Conservation (phyloP, 2,797 vertebrate genomes). For the Iguana delicatissima region DNA sequence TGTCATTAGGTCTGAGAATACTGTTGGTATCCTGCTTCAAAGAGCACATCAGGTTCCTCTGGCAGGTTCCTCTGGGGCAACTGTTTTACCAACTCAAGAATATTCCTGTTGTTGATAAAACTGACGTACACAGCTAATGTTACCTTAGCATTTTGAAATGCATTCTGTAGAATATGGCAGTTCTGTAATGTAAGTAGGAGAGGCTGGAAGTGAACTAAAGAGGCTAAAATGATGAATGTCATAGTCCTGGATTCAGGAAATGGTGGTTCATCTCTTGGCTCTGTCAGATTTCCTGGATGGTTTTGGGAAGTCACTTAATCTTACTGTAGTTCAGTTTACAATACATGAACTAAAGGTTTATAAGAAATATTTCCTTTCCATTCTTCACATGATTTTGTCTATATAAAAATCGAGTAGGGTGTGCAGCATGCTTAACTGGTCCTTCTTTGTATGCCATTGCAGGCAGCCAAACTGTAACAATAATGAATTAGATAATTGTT, state of each 20-base stretch:
- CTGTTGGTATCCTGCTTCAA: neutral
- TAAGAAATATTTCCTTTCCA: constrained; percentile 9
- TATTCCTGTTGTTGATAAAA: neutral
- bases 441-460: neutral
- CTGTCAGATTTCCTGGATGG: constrained; percentile 11
- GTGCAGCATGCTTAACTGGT: neutral
- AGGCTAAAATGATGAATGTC: constrained; percentile 14
- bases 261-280: neutral
- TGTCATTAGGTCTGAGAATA: no score
- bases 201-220: neutral
- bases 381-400: constrained; percentile 14
- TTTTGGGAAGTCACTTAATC: constrained; percentile 25
- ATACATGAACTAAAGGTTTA: constrained; percentile 10
- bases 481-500: neutral
- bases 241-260: neutral
- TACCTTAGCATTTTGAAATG: constrained; percentile 1
- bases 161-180: neutral
- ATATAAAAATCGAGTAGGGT: neutral
- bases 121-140: neutral
- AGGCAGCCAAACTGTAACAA: neutral
- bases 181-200: neutral
- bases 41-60: neutral
- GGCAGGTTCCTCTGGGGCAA: neutral
- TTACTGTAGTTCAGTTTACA: constrained; percentile 19
- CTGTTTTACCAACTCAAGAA: neutral